phyloP scores from a whole-genome alignment of 2,888 invertebrate genomes.

The Drosophila peninsularis region DNA sequence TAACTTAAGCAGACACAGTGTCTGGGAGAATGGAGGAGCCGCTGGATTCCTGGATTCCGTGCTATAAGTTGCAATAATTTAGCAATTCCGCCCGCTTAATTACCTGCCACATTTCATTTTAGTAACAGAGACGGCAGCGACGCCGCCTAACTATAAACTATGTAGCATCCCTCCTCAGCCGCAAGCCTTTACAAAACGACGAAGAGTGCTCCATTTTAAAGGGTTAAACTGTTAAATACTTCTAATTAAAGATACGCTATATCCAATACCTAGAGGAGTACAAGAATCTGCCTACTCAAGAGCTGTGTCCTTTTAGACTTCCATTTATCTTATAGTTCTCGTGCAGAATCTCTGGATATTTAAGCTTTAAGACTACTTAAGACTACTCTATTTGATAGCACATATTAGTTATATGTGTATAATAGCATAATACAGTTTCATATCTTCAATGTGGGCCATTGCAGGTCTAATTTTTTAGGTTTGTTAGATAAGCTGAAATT shows the following conservation, averaged over 20 bases:
- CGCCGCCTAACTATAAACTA: constrained; percentile 30
- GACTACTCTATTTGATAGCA: too few species aligned
- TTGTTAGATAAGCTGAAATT: too few species aligned
- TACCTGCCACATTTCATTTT: constrained; percentile 84
- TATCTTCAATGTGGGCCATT: too few species aligned
- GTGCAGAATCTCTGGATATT: too few species aligned
- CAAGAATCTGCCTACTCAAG: neutral
- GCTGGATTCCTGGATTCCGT: constrained; percentile 15
- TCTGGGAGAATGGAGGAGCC: constrained; percentile 25
- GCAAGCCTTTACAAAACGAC: neutral
- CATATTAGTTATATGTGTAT: too few species aligned
- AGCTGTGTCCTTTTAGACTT: neutral
- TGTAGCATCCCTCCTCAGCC: neutral
- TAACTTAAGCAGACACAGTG: constrained; percentile 73
- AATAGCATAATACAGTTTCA: too few species aligned
- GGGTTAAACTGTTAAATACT: too few species aligned
- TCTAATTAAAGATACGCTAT: too few species aligned
- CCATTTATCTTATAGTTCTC: neutral
- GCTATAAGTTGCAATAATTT: constrained; percentile 82
- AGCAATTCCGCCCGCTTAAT: constrained; percentile 84
- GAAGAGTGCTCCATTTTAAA: neutral
- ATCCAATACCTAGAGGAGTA: too few species aligned
- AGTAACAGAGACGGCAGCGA: constrained; percentile 33
- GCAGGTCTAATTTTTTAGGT: too few species aligned
- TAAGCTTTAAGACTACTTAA: too few species aligned